phyloP scores from a whole-genome alignment of 2,113 vertebrate species.

The Scortum barcoo region DNA sequence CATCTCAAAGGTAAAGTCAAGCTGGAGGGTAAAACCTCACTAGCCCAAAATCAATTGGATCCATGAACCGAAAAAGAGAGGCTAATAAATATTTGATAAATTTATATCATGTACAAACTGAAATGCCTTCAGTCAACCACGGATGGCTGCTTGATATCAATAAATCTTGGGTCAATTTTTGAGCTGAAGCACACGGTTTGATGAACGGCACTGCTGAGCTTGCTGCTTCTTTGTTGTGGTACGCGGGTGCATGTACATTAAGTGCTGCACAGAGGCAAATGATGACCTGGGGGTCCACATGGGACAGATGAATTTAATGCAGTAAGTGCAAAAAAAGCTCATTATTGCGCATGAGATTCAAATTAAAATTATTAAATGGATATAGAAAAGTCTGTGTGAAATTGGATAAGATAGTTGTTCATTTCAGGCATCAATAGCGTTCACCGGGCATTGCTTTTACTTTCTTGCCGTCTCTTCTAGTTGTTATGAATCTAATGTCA shows the following conservation, averaged over 20 bases:
- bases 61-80: conserved; percentile 24
- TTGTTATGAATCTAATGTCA: not conserved
- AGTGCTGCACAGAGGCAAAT: conserved; percentile 18
- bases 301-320: conserved; percentile 16
- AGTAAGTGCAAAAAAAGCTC: conserved; percentile 31
- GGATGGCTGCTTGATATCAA: conserved; percentile 44
- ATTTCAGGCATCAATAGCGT: conserved; percentile 13
- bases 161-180: conserved; percentile 33
- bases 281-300: conserved; percentile 29
- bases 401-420: conserved; percentile 6
- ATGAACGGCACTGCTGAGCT: conserved; percentile 42
- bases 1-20: conserved; percentile 35
- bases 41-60: conserved; percentile 30
- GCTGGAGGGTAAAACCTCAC: conserved; percentile 32
- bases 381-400: conserved; percentile 29
- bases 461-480: not conserved
- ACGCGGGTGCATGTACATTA: not conserved
- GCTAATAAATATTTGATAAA: conserved; percentile 52
- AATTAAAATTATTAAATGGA: conserved; percentile 24
- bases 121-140: conserved; percentile 28
- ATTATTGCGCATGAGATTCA: not conserved
- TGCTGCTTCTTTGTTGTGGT: conserved; percentile 44
- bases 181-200: conserved; percentile 19
- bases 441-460: conserved; percentile 6
- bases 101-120: conserved; percentile 13